phyloP scores from a whole-genome alignment of 2,888 invertebrate genomes.

The Nebria salina region DNA sequence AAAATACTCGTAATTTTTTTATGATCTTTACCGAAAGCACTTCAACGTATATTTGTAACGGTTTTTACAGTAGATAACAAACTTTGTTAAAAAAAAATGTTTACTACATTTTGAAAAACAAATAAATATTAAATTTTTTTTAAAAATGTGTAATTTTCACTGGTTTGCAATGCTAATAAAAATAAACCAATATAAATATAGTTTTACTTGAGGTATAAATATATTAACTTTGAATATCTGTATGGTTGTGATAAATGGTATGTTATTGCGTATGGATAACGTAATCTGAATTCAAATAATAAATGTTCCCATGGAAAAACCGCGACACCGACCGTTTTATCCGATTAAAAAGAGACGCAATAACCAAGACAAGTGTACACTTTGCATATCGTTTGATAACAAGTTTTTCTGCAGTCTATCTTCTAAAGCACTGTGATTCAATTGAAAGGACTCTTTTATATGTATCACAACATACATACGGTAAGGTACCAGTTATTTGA shows the following conservation, averaged over 20 bases:
- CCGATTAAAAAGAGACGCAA: neutral
- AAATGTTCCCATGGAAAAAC: neutral
- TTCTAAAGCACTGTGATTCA: neutral
- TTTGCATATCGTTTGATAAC: slow-evolving; percentile 36
- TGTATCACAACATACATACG: neutral
- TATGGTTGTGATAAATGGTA: neutral
- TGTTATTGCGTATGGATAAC: no score
- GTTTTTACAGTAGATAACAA: slow-evolving; percentile 12
- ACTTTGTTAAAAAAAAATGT: neutral
- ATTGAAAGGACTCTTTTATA: slow-evolving; percentile 13
- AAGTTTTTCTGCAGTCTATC: slow-evolving; percentile 33
- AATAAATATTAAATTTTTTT: neutral
- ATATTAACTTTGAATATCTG: neutral
- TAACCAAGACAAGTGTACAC: slow-evolving; percentile 24
- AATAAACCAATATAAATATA: no score
- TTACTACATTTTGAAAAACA: neutral
- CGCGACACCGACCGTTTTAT: neutral
- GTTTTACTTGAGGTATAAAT: no score
- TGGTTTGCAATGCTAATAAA: no score
- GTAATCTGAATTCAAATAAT: neutral
- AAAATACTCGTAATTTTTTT: neutral
- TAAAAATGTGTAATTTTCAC: no score
- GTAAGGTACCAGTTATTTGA: slow-evolving; percentile 16
- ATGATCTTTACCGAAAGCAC: slow-evolving; percentile 1
- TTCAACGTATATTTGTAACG: slow-evolving; percentile 9